Evolutionary conservation across 2,797 vertebrate species (phyloP).

Genomic region (Cossypha caffra): DNA sequence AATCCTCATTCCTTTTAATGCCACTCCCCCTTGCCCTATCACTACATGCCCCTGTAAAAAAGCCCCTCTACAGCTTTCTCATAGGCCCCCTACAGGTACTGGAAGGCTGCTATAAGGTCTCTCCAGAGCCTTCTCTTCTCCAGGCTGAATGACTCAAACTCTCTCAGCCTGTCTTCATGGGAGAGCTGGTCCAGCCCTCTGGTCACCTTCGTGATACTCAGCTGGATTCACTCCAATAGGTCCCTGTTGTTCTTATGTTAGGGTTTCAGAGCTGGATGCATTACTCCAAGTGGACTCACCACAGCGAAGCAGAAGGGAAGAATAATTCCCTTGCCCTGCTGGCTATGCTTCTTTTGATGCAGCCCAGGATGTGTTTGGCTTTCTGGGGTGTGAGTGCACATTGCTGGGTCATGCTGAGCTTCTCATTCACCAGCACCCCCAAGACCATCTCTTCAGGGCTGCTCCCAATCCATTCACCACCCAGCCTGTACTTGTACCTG

Average conservation of each 20-base stretch:
- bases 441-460: neutral
- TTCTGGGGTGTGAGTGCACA: neutral
- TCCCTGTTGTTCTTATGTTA: neutral
- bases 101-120: neutral
- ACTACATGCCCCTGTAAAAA: neutral
- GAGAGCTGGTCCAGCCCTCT: neutral
- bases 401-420: neutral
- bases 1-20: neutral
- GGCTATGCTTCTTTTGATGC: neutral
- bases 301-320: neutral
- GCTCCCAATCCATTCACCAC: neutral
- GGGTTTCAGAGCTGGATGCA: neutral
- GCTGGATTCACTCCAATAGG: neutral
- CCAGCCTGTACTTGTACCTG: neutral
- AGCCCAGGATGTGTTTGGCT: neutral
- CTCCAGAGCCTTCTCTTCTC: neutral
- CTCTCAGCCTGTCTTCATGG: neutral
- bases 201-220: accelerated
- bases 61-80: neutral
- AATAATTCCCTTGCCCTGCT: neutral
- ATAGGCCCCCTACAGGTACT: neutral
- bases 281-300: neutral
- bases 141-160: neutral
- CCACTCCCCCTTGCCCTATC: neutral
- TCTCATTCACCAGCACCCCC: neutral